These are phyloP conservation scores for Parasteatoda tepidariorum DNA, from an alignment of 1,140 invertebrate genomes.

Conservation along the genomic window DNA sequence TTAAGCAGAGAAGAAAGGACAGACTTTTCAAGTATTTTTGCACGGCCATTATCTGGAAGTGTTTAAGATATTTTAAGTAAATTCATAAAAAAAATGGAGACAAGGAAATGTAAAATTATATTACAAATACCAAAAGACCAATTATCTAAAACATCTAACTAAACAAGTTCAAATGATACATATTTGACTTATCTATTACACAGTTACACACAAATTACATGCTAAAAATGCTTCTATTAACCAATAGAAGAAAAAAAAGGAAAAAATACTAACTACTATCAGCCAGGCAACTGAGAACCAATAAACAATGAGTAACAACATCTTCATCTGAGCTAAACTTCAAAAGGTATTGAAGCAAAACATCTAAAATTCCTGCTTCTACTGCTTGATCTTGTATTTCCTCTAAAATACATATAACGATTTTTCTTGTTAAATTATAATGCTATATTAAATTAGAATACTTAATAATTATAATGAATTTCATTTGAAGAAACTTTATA, in stretches of 20 bases:
- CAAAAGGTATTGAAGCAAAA: slow-evolving; percentile 72
- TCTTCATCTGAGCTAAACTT: slow-evolving; percentile 72
- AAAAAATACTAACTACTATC: slow-evolving; percentile 72
- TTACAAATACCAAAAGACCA: background rate
- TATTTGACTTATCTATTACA: background rate
- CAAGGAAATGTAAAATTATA: background rate
- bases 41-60: slow-evolving; percentile 37
- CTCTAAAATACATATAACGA: slow-evolving; percentile 62
- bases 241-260: background rate
- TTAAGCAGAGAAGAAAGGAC: slow-evolving; percentile 57
- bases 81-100: too few species aligned
- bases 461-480: too few species aligned
- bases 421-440: too few species aligned
- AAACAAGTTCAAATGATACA: background rate
- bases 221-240: background rate
- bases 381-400: slow-evolving; percentile 71
- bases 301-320: slow-evolving; percentile 76
- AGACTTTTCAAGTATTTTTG: slow-evolving; percentile 51
- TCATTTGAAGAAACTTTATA: too few species aligned
- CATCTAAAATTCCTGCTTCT: slow-evolving; percentile 76
- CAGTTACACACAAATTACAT: background rate
- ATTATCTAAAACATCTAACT: background rate
- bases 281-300: slow-evolving; percentile 80
- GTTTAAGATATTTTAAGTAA: background rate
- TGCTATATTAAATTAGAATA: too few species aligned